Percentiles rank a stretch among this genome's conserved stretches.
Evolutionary conservation across 2,888 invertebrate species (phyloP).

Genomic region (Mythimna pallens): DNA sequence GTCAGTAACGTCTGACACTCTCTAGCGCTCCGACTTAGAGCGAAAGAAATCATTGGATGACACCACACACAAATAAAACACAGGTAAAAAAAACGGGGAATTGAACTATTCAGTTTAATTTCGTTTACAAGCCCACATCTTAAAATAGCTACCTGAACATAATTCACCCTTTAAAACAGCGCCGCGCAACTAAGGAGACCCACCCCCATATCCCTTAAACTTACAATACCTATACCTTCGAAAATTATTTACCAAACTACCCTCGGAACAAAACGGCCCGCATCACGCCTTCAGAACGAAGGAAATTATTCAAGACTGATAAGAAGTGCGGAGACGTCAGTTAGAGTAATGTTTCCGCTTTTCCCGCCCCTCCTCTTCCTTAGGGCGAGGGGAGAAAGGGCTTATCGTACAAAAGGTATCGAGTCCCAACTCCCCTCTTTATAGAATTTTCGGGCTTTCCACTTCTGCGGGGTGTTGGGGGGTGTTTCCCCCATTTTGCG

Average conservation of each 20-base stretch:
- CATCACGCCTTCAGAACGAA: conserved; percentile 76
- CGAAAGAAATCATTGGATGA: no score
- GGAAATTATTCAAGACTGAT: conserved; percentile 86
- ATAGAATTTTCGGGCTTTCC: conserved; percentile 88
- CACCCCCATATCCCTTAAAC: conserved; percentile 47
- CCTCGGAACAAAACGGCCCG: conserved; percentile 69
- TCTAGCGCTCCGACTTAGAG: no score
- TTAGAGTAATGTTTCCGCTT: conserved; percentile 86
- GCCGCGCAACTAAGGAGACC: conserved; percentile 15
- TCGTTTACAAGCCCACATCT: conserved; percentile 25
- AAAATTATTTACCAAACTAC: conserved; percentile 66
- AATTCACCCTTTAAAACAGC: conserved; percentile 49
- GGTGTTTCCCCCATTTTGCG: conserved; percentile 86
- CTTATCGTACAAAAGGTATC: conserved; percentile 89
- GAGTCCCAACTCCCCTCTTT: conserved; percentile 83
- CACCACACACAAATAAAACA: no score
- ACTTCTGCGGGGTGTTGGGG: conserved; percentile 72
- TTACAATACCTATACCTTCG: conserved; percentile 51
- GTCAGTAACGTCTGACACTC: no score
- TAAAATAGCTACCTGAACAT: conserved; percentile 32
- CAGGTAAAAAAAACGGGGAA: conserved; percentile 1
- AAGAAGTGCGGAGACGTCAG: conserved; percentile 86
- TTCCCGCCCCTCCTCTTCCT: conserved; percentile 64
- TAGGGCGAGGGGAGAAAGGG: conserved; percentile 72
- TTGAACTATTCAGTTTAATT: no score